Evolutionary conservation across 1,140 invertebrate genomes (phyloP), one percentile per base, ranked within the genome.

Genomic region (Scaptomyza montana): DNA sequence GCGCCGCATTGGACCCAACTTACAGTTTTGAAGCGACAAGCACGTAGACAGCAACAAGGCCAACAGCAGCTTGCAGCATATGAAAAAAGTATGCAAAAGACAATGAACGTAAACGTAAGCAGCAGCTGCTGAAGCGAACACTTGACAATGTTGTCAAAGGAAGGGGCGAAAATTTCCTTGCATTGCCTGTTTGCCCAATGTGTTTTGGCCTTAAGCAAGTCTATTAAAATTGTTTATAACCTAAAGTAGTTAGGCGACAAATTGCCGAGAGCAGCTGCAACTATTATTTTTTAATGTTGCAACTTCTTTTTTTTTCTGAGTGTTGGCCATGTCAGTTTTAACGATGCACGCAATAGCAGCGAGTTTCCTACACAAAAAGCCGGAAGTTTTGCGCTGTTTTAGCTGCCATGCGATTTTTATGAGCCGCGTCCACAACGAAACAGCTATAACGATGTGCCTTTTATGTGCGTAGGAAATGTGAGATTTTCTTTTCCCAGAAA

Each of bases 191-290:
- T 56, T 76, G 72, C 64, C 67, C 70, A 82, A 79, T 77, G 82
- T 84, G 7, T 36, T 36, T 79, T 77, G 82, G 76, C 72, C 82
- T 77, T 84, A 84, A 84, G 84, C 80, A 89, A 89, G 84, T 87
- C 84, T 89, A 87, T 87, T 87, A 87, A 87, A 84, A 87, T 84
- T 89, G 84, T 87, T 89, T 85, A 85, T 80, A 77, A 77, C 77
- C 61, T 60, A 65, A 57, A 33, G 33, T 5, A 12, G 43, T 36
- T 47, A 30, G 28, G 46, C 65, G 25, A 46, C 49, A 56, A 63
- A 54, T 74, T 70, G 49, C 33, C 33, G 33, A 51, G 28, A 36
- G 51, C 74, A 77, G 56, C 75, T 80, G 82, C 65, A 71, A 39
- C 21, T 36, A 36, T 36, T 36, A 36, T 54, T 79, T 89, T 79